Base-by-base conservation (phyloP, 2,888 invertebrate species). In the Drosophila setosimentum region DNA sequence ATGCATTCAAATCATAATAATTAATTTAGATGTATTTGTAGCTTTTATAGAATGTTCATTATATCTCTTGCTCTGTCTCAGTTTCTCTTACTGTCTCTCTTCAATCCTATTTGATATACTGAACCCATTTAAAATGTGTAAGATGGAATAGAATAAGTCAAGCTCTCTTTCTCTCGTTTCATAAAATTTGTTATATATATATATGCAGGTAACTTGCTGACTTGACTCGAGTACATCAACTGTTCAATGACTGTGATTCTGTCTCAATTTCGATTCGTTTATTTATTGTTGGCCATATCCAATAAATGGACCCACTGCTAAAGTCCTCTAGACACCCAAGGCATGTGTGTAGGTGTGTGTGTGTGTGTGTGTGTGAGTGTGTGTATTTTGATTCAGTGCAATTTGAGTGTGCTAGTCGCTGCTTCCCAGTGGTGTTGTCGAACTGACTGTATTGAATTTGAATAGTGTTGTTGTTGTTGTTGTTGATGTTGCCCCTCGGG, bases 381-480 rank as follows among this genome's bases (percentile, higher is more conserved):
- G 16, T 57, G 35, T 27, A 75, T 42, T 62, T 67, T 33, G 53
- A 69, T 66, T 57, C 27, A 60, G 60, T 73, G 73, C 73, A 61
- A 11, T 73, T 67, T 33, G 37, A 45, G 51, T 71, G 33, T 48
- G 60, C 27, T 32, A 16, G 29, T 48, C 27, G 32, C 45, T 40
- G 40, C n/a, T 40, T 40, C 4, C n/a, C 35, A 35, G 35, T 13
- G 33, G 13, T 33, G 13, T 33, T 33, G 33, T 33, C 33, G 13
- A 33, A 33, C 33, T 33, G 33, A 33, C 27, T 11, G 30, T 32
- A 48, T 57, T 42, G 32, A 64, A 70, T 70, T 16, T 33, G 61
- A 60, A 40, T 11, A 45, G 13, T 45, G 21, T 16, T 24, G 16
- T 8, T 48, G 24, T 8, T 18, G 37, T 18, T 27, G 42, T 37